phyloP scores from a whole-genome alignment of 2,113 vertebrate genomes.

The Enhydra lutris region DNA sequence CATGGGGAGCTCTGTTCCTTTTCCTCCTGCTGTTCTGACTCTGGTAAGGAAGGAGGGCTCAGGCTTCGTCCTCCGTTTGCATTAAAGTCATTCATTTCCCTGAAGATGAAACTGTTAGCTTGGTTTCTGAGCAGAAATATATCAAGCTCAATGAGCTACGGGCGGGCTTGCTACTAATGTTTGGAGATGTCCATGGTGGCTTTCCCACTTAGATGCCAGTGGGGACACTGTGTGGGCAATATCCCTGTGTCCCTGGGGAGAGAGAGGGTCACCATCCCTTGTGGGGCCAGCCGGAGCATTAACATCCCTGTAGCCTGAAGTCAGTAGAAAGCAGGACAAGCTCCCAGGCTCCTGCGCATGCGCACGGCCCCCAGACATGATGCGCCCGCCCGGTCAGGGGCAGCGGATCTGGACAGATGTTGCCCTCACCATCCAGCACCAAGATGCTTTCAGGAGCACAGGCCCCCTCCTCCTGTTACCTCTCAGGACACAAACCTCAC shows the following conservation, averaged over 20 bases:
- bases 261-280: neutral
- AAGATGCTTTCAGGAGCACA: neutral
- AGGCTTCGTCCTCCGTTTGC: neutral
- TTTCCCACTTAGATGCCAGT: neutral
- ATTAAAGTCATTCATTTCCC: neutral
- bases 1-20: neutral
- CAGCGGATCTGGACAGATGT: neutral
- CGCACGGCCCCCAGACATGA: neutral
- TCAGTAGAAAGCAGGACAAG: neutral
- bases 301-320: fast-evolving
- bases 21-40: neutral
- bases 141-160: neutral
- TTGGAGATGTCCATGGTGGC: neutral
- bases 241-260: neutral
- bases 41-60: neutral
- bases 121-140: neutral
- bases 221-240: neutral
- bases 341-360: neutral
- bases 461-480: neutral
- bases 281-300: neutral
- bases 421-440: no score
- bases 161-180: neutral
- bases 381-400: neutral
- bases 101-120: neutral
- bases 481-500: neutral